A percentile compares a stretch with the other conserved stretches of the same genome.
These are phyloP conservation scores for Maconellicoccus hirsutus DNA, from an alignment of 1,140 invertebrate genomes.

Conservation along the genomic window DNA sequence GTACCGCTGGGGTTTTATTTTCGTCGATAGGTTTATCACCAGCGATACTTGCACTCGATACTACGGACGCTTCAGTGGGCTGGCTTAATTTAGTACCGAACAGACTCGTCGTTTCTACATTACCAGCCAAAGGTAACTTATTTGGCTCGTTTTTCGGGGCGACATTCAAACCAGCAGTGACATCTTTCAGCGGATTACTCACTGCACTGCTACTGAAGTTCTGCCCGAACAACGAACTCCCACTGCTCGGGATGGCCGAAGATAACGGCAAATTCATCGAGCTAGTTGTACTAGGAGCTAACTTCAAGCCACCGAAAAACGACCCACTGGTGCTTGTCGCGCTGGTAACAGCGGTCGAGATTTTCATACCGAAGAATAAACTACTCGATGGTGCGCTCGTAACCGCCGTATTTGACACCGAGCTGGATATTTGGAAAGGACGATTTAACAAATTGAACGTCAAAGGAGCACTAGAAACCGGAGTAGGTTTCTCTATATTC, in stretches of 20 bases:
- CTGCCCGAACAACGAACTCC: neutral
- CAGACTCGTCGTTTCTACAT: neutral
- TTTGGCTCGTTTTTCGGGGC: neutral
- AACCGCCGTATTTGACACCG: neutral
- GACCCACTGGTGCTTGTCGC: neutral
- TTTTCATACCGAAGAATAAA: neutral
- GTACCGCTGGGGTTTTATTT: too few relatives aligned
- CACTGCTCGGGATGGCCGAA: neutral
- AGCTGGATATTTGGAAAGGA: neutral
- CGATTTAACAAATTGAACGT: neutral
- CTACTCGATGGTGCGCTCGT: neutral
- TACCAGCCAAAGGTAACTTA: too few relatives aligned
- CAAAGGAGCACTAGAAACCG: neutral
- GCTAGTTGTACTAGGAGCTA: neutral
- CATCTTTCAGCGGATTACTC: neutral
- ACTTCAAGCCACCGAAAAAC: neutral
- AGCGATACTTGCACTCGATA: neutral
- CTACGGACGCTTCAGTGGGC: neutral
- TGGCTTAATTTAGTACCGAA: neutral
- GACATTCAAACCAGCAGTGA: neutral
- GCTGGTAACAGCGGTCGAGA: neutral
- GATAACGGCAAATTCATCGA: neutral
- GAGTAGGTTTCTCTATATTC: neutral
- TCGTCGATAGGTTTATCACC: too few relatives aligned
- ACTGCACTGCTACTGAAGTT: neutral